phyloP scores from a whole-genome alignment of 2,797 vertebrate species.

The Anniella stebbinsi region DNA sequence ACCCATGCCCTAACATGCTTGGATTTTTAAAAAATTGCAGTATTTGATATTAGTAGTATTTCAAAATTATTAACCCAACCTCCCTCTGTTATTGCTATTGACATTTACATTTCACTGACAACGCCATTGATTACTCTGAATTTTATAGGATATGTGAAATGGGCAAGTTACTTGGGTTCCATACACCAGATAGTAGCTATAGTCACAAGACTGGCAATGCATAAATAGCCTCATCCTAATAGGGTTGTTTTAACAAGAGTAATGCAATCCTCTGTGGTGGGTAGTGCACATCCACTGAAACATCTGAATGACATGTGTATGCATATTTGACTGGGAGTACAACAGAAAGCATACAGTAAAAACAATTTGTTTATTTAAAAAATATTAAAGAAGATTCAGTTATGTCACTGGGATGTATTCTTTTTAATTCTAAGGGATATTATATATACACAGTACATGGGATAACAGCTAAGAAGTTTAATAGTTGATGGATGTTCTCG shows the following conservation, averaged over 20 bases:
- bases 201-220: neutral
- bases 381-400: neutral
- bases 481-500: conserved; percentile 22
- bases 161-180: neutral
- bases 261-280: neutral
- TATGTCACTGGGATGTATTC: conserved; percentile 26
- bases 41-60: neutral
- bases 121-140: neutral
- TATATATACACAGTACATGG: conserved; percentile 50
- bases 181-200: neutral
- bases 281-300: neutral
- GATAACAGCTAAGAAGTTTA: conserved; percentile 34
- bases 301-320: too few species aligned
- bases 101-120: neutral
- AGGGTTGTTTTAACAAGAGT: neutral
- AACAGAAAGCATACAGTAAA: neutral
- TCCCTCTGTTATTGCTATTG: neutral
- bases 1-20: neutral
- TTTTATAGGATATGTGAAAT: neutral
- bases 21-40: neutral
- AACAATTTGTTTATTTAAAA: neutral
- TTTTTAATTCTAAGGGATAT: conserved; percentile 40
- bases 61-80: neutral
- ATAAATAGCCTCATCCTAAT: neutral
- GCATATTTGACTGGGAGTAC: neutral